These are phyloP conservation scores for Smittia sp. DNA, from an alignment of 2,888 invertebrate genomes.

Conservation along the genomic window DNA sequence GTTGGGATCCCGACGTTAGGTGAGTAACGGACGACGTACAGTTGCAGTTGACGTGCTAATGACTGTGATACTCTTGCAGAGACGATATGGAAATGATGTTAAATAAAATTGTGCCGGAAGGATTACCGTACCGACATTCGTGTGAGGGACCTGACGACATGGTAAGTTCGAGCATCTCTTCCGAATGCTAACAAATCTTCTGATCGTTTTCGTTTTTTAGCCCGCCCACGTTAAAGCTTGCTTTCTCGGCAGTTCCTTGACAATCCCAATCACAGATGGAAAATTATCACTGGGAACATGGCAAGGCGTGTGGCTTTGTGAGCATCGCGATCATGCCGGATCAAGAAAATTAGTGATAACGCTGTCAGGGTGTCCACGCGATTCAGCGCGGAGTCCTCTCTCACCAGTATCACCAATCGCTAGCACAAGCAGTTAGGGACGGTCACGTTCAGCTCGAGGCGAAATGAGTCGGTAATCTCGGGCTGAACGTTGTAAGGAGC, in stretches of 20 bases:
- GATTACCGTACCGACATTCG: slow-evolving; percentile 90
- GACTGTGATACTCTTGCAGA: slow-evolving; percentile 54
- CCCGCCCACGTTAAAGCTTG: slow-evolving; percentile 97
- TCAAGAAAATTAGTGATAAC: slow-evolving; percentile 87
- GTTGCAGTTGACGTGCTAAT: neutral
- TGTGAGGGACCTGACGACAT: slow-evolving; percentile 99
- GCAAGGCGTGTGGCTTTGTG: slow-evolving; percentile 98
- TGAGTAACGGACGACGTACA: slow-evolving; percentile 46
- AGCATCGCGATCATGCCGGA: slow-evolving; percentile 94
- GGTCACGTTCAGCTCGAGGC: slow-evolving; percentile 60
- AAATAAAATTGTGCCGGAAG: slow-evolving; percentile 98
- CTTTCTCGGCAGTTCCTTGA: slow-evolving; percentile 91
- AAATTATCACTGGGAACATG: slow-evolving; percentile 93
- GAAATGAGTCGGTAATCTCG: slow-evolving; percentile 51
- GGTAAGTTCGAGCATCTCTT: slow-evolving; percentile 60
- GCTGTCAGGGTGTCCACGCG: slow-evolving; percentile 84
- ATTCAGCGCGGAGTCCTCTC: slow-evolving; percentile 80
- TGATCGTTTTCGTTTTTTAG: slow-evolving; percentile 57
- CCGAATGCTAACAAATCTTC: neutral
- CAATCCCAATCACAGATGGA: slow-evolving; percentile 94
- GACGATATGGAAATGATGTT: slow-evolving; percentile 99
- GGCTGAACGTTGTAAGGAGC: slow-evolving; percentile 28
- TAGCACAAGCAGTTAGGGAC: slow-evolving; percentile 89
- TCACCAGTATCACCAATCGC: slow-evolving; percentile 83
- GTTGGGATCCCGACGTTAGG: slow-evolving; percentile 95